Percentiles rank a stretch among this genome's conserved stretches.
Evolutionary conservation across 2,113 vertebrate genomes (phyloP).

Genomic region (Hyperopisus bebe): DNA sequence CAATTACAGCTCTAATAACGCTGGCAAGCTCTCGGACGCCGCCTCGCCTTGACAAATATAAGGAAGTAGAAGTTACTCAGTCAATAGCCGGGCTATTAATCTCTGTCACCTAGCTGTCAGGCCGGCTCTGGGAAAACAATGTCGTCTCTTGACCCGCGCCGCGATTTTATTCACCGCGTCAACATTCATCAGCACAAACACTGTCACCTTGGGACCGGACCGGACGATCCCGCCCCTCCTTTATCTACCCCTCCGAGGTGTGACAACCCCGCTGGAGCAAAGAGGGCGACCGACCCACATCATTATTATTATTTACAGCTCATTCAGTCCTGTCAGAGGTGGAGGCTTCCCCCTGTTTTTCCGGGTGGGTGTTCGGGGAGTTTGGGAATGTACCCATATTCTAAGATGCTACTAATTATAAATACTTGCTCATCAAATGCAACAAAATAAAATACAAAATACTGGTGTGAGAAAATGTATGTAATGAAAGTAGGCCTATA

Average conservation of each 20-base stretch:
- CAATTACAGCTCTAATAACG: conserved; percentile 99
- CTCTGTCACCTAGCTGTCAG: conserved; percentile 90
- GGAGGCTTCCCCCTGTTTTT: background rate
- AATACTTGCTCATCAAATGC: background rate
- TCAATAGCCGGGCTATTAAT: conserved; percentile 98
- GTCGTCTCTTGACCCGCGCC: conserved; percentile 71
- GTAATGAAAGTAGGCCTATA: background rate
- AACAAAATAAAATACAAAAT: background rate
- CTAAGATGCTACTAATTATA: background rate
- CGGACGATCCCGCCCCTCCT: conserved; percentile 56
- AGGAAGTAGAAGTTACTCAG: conserved; percentile 94
- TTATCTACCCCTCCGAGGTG: conserved; percentile 46
- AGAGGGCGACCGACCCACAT: conserved; percentile 7
- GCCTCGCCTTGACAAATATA: conserved; percentile 88
- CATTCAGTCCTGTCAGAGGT: conserved; percentile 17
- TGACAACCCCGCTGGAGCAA: conserved; percentile 56
- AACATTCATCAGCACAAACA: conserved; percentile 69
- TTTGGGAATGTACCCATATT: background rate
- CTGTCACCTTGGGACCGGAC: conserved; percentile 61
- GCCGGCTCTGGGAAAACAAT: conserved; percentile 67
- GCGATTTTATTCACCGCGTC: conserved; percentile 76
- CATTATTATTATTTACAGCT: conserved; percentile 25
- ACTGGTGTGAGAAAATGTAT: background rate
- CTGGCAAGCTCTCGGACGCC: conserved; percentile 69
- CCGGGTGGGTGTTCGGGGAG: background rate